These are phyloP conservation scores for Odontothrips loti DNA, from an alignment of 2,888 invertebrate genomes.

Conservation along the genomic window DNA sequence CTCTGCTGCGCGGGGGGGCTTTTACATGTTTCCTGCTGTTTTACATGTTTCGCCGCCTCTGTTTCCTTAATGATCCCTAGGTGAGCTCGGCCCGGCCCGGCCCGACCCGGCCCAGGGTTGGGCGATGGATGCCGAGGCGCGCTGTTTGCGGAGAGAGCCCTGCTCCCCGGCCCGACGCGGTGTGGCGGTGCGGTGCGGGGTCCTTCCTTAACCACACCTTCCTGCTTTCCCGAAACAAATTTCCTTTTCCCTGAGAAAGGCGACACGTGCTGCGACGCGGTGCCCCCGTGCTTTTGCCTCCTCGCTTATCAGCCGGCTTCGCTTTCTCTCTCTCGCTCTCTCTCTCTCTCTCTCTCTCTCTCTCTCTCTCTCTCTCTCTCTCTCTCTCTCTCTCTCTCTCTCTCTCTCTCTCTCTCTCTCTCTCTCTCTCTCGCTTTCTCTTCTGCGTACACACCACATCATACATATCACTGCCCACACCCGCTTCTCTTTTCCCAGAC, in stretches of 20 bases:
- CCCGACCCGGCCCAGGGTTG: no score
- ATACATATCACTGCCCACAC: no score
- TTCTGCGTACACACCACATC: no score
- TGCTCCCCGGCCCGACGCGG: no score
- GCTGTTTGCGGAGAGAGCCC: neutral
- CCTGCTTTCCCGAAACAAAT: neutral
- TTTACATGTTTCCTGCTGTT: no score
- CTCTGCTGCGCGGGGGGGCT: no score
- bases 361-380: neutral
- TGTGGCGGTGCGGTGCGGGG: neutral
- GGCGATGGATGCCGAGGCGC: no score
- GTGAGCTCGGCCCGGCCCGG: no score
- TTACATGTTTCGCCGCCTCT: no score
- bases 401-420: neutral
- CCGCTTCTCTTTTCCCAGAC: no score
- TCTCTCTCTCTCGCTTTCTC: neutral
- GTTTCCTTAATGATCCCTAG: no score
- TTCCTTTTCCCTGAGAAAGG: neutral
- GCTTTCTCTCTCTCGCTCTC: neutral
- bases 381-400: neutral
- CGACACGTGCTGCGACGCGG: neutral
- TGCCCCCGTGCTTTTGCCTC: neutral
- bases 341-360: neutral
- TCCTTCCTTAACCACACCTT: neutral
- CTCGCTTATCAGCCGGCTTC: no score